Conservation (phyloP, 1,140 invertebrate genomes). For the Hyposmocoma kahamanoa region DNA sequence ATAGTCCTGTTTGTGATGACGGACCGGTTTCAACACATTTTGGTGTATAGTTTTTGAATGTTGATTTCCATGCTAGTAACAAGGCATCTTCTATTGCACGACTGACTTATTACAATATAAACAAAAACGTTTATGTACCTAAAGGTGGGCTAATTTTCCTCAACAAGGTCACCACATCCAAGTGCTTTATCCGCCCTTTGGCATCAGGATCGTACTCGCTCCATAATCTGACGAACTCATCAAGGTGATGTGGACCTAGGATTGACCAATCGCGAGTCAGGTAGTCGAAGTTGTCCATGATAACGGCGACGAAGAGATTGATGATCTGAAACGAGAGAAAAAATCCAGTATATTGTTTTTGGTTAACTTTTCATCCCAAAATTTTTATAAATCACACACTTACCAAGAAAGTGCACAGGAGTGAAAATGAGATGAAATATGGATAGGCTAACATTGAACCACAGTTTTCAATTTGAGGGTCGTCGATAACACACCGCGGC, state of each 20-base stretch:
- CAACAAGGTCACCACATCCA: slow-evolving; percentile 98
- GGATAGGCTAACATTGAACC: slow-evolving; percentile 44
- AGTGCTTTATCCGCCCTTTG: slow-evolving; percentile 98
- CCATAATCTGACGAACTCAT: slow-evolving; percentile 98
- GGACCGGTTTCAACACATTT: too few relatives aligned
- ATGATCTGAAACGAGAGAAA: slow-evolving; percentile 89
- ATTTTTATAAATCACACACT: slow-evolving; percentile 10
- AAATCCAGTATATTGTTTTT: not conserved
- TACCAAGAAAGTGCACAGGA: slow-evolving; percentile 60
- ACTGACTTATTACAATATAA: too few relatives aligned
- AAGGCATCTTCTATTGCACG: too few relatives aligned
- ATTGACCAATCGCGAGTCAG: slow-evolving; percentile 99
- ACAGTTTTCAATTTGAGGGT: slow-evolving; percentile 18
- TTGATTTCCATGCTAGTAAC: too few relatives aligned
- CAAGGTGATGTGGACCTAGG: slow-evolving; percentile 97
- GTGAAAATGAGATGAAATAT: slow-evolving; percentile 60
- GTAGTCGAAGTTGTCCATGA: slow-evolving; percentile 99
- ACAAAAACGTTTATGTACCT: too few relatives aligned
- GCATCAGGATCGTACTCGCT: slow-evolving; percentile 99
- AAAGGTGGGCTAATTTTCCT: slow-evolving; percentile 99
- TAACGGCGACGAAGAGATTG: slow-evolving; percentile 99
- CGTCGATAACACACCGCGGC: slow-evolving; percentile 27
- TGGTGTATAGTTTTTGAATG: too few relatives aligned
- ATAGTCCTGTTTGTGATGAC: too few relatives aligned
- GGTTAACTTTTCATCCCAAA: not conserved